Evolutionary conservation across 2,888 invertebrate species (phyloP), one percentile per base, ranked within the genome.

Genomic region (Ectemnius lituratus): DNA sequence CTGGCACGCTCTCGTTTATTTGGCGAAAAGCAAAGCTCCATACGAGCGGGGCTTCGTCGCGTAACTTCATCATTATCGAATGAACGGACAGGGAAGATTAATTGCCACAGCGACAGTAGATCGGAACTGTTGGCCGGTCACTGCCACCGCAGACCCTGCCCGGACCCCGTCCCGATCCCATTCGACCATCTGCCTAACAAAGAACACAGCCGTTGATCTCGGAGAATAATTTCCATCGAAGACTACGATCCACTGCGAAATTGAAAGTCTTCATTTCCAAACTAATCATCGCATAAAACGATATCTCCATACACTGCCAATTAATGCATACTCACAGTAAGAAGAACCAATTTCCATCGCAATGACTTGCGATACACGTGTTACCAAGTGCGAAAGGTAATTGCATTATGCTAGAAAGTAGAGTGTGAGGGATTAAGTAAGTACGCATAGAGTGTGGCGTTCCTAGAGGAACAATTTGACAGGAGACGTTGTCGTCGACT

Each of bases 51-150:
- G 52, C 16, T 16, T 14, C 52, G 5, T 52, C 52, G n/a, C 52
- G 52, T 52, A 52, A 52, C 52, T 52, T 52, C 14, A 52, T 52
- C 52, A 52, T 52, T 52, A 52, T 52, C 52, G 52, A 52, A 16
- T 52, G n/a, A 52, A 52, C n/a, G 14, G n/a, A 2, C n/a, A 52
- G 52, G 16, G n/a, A 52, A 52, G 52, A 52, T 52, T 52, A 52
- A 52, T 52, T 52, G n/a, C 52, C n/a, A 14, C 16, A 14, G 14
- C 52, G 52, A 52, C 52, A 52, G 52, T 6, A 37, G 37, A 37
- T 37, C 8, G 37, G 1, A 37, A 37, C 37, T 37, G 37, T 37
- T 37, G 37, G 37, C 37, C 11, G 37, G 37, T 37, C 11, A 37
- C 37, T 23, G 23, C 23, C 23, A 23, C 23, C 23, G 2, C 23